phyloP scores from a whole-genome alignment of 2,113 vertebrate genomes.

The Pterocles burchelli region DNA sequence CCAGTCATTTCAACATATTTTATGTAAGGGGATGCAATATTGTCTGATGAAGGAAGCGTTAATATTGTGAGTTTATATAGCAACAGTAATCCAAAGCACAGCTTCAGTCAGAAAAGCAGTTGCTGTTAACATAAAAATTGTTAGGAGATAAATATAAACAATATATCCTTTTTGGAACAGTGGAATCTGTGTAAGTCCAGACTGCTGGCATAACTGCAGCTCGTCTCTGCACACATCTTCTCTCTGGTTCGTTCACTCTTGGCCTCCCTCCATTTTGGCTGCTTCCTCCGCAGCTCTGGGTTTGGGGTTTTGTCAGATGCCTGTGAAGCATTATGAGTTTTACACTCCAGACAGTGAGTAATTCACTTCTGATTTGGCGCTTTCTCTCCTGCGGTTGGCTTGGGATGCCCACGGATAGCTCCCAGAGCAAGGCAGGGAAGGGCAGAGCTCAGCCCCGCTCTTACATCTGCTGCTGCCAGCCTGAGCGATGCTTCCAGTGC shows the following conservation, averaged over 20 bases:
- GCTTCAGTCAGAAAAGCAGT: background rate
- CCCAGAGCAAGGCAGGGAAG: background rate
- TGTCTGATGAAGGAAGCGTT: background rate
- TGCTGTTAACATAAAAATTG: background rate
- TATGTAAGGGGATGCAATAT: too few species aligned
- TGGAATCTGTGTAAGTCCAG: background rate
- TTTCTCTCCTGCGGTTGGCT: background rate
- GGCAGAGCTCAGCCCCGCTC: background rate
- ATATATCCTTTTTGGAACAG: background rate
- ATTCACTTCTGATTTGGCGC: background rate
- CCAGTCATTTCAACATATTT: background rate
- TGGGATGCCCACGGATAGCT: background rate
- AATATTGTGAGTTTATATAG: background rate
- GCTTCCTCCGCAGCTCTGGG: background rate
- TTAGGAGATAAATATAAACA: background rate
- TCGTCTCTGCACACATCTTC: background rate
- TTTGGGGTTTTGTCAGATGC: background rate
- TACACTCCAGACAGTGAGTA: background rate
- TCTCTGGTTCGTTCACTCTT: background rate
- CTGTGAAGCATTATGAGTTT: background rate
- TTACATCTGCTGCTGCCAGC: background rate
- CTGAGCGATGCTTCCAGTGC: background rate
- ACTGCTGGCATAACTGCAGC: background rate
- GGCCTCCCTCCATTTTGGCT: background rate
- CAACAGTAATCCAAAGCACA: background rate